Evolutionary conservation across 2,888 invertebrate genomes (phyloP).

Genomic region (Rambutsinella grinnellia): DNA sequence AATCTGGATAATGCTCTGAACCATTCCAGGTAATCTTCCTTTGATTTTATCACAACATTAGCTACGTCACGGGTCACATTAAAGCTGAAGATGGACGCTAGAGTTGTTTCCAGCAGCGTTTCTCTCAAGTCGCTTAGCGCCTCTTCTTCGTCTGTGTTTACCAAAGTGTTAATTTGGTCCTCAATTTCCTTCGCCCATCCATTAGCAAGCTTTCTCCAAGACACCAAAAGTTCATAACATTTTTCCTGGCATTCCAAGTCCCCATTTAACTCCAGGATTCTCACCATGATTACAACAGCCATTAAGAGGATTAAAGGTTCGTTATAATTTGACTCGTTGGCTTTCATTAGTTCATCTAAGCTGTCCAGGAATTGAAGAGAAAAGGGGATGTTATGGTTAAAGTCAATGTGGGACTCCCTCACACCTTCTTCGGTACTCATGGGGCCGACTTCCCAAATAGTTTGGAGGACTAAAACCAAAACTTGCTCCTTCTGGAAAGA

Average conservation of each 20-base stretch:
- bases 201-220: not conserved
- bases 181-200: conserved; percentile 26
- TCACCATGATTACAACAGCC: conserved; percentile 8
- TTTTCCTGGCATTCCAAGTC: not conserved
- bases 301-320: conserved; percentile 4
- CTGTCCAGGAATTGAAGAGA: not conserved
- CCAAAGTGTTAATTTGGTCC: not conserved
- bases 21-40: conserved; percentile 25
- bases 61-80: conserved; percentile 5
- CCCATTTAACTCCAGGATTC: conserved; percentile 23
- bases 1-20: conserved; percentile 17
- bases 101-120: conserved; percentile 6
- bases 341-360: not conserved
- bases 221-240: not conserved
- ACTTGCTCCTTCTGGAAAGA: conserved; percentile 25
- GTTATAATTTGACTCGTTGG: conserved; percentile 32
- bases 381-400: conserved; percentile 3
- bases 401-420: conserved; percentile 21
- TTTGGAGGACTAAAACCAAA: conserved; percentile 13
- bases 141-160: not conserved
- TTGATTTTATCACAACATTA: not conserved
- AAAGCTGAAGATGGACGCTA: conserved; percentile 8
- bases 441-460: conserved; percentile 26
- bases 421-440: not conserved
- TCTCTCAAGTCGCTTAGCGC: conserved; percentile 4